Conservation (phyloP, 1,140 invertebrate species). For the Tenebrio molitor region DNA sequence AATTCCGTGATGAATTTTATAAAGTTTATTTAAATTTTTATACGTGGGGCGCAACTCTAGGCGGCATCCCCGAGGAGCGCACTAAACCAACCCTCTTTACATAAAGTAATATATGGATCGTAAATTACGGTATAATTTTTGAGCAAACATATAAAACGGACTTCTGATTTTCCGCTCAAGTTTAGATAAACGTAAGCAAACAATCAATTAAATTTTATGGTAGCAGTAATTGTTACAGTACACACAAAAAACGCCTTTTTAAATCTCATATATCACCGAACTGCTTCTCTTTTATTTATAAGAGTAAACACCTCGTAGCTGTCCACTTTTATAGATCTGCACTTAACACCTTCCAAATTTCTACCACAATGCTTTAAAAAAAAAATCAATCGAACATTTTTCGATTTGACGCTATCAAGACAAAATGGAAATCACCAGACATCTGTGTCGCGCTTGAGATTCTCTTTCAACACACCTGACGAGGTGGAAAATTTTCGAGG, state of each 20-base stretch:
- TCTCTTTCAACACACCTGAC: too few species aligned
- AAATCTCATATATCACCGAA: conserved; percentile 12
- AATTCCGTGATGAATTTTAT: conserved; percentile 23
- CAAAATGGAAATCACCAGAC: too few species aligned
- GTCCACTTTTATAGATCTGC: background rate
- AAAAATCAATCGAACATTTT: too few species aligned
- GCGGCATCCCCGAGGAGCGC: background rate
- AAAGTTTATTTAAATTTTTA: conserved; percentile 36
- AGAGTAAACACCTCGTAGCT: background rate
- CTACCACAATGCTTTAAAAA: too few species aligned
- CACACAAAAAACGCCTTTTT: conserved; percentile 29
- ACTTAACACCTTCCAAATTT: too few species aligned
- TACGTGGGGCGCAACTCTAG: conserved; percentile 6
- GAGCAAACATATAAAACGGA: conserved; percentile 46
- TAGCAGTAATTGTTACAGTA: conserved; percentile 38
- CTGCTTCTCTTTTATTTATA: background rate
- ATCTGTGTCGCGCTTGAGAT: too few species aligned
- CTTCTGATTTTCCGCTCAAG: conserved; percentile 44
- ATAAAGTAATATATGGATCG: conserved; percentile 44
- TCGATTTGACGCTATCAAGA: too few species aligned
- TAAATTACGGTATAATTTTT: conserved; percentile 45
- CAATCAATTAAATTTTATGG: conserved; percentile 45
- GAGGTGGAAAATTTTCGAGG: too few species aligned
- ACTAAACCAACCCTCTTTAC: conserved; percentile 31
- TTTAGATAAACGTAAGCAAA: conserved; percentile 43